Evolutionary conservation across 92 coral and sea anemone species (phyloP).

Genomic region (Pocillopora meandrina): DNA sequence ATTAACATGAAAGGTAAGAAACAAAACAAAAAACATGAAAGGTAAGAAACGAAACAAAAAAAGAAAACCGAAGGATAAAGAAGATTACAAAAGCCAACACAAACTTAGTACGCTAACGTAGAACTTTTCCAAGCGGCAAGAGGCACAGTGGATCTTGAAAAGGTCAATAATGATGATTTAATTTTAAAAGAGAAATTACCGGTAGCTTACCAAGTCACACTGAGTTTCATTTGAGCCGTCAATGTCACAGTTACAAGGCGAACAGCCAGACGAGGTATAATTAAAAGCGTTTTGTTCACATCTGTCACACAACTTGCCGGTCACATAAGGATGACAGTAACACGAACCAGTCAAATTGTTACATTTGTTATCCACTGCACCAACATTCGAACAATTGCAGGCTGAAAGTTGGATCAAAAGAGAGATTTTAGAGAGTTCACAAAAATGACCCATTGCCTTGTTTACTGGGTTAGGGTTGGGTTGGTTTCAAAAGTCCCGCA

Average conservation of each 20-base stretch:
- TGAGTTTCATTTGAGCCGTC: constrained; percentile 72
- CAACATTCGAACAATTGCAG: constrained; percentile 76
- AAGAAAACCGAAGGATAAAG: no score
- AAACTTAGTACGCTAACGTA: no score
- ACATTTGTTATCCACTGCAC: constrained; percentile 67
- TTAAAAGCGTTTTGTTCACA: constrained; percentile 79
- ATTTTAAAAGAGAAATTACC: background rate
- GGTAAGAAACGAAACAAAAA: no score
- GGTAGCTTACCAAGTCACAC: constrained; percentile 80
- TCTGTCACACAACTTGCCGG: constrained; percentile 70
- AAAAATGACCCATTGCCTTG: background rate
- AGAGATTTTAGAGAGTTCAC: background rate
- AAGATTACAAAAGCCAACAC: no score
- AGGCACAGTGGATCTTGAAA: background rate
- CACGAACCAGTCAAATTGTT: constrained; percentile 79
- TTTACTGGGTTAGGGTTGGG: background rate
- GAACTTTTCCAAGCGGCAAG: no score
- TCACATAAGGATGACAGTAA: constrained; percentile 75
- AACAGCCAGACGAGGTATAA: constrained; percentile 83
- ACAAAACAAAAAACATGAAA: no score
- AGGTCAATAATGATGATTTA: background rate
- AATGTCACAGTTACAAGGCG: constrained; percentile 67
- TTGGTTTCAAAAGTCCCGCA: background rate
- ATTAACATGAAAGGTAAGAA: no score
- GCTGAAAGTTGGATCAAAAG: constrained; percentile 34